Base-by-base conservation (phyloP, 2,113 vertebrate species). In the Eurypyga helias region DNA sequence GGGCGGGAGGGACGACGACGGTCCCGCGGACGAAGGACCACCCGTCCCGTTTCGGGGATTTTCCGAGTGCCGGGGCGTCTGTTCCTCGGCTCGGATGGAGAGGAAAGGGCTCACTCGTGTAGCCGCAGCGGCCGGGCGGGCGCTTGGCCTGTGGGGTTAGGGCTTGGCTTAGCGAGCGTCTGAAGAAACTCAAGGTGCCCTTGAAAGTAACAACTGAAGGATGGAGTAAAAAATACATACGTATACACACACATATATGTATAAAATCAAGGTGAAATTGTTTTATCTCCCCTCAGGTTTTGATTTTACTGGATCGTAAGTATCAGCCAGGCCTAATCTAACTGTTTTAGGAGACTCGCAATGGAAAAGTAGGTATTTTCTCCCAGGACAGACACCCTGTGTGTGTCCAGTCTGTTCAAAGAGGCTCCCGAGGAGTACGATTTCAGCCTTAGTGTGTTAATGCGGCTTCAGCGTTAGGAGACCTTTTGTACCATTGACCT, bases 31-130 rank as follows among this genome's bases (percentile, higher is more conserved):
- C 28, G 43, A 60, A 19, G 23, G 3, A 13, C 13, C 17, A 6
- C 1, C 7, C 3, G 19, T 2, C 33, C 9, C 0, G 16, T 9
- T 8, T 3, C 8, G 1, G 33, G 17, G 0, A 0, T 41, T 67
- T 38, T 17, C 38, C 9, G 3, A 1, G 11, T 17, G 28, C 10
- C 2, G 19, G 11, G n/a, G 9, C 8, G 11, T 3, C 13, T 25
- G 2, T 10, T 12, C 6, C 20, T 13, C 5, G 15, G 7, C 25
- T 9, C 0, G 54, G 62, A 1, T 3, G 21, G 78, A 10, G 43
- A 1, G 29, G 4, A 36, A 29, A 33, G 19, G n/a, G 11, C 9
- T 15, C 19, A 6, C 28, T 17, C 10, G 15, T 3, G 20, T 36
- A 1, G 13, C 23, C 5, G 46, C 48, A 5, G 4, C 5, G 43